A percentile compares a stretch with the other conserved stretches of the same genome.
These are phyloP conservation scores for Zingel zingel DNA, from an alignment of 2,113 vertebrate genomes.

Conservation along the genomic window DNA sequence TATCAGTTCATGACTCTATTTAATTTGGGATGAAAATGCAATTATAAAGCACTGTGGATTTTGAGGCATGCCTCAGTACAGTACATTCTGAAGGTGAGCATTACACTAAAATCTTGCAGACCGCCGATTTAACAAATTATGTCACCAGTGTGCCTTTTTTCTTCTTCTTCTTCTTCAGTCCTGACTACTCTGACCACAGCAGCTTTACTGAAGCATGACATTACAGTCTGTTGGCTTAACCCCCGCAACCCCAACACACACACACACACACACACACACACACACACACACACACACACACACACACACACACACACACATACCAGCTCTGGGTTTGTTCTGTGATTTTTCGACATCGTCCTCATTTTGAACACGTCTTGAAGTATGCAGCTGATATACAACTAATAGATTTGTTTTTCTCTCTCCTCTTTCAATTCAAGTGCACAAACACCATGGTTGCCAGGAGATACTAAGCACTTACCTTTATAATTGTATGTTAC, in stretches of 20 bases:
- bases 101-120: conserved; percentile 26
- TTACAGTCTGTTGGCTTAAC: conserved; percentile 47
- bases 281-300: neutral
- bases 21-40: neutral
- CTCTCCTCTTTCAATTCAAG: conserved; percentile 7
- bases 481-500: neutral
- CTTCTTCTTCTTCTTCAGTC: conserved; percentile 37
- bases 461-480: conserved; percentile 2
- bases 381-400: conserved; percentile 14
- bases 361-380: conserved; percentile 2
- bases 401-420: neutral
- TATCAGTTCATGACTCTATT: neutral
- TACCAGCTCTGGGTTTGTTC: conserved; percentile 35
- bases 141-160: conserved; percentile 36
- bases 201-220: conserved; percentile 60
- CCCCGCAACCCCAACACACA: too few species aligned
- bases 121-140: conserved; percentile 52
- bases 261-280: neutral
- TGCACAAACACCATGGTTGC: neutral
- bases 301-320: neutral
- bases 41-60: neutral
- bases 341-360: conserved; percentile 32
- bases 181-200: conserved; percentile 40
- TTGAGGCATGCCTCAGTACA: neutral
- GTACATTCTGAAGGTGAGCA: neutral